phyloP scores from a whole-genome alignment of 2,888 invertebrate species.

The Troglohyphantes excavatus region DNA sequence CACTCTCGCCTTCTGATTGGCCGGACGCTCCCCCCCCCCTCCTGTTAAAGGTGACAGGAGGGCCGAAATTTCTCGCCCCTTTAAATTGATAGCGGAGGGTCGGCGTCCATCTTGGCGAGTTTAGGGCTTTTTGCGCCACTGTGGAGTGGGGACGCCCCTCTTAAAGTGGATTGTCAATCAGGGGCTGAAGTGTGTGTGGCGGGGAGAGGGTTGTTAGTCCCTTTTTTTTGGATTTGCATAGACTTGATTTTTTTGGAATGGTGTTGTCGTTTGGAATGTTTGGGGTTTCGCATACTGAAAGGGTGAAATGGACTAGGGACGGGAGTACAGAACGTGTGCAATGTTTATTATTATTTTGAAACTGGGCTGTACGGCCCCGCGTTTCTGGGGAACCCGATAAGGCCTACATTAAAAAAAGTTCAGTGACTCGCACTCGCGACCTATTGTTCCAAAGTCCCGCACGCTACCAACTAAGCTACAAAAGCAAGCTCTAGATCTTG shows the following conservation, averaged over 20 bases:
- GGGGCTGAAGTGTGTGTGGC: neutral
- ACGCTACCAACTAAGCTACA: no score
- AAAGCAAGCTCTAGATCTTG: no score
- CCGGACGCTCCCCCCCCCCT: slow-evolving; percentile 15
- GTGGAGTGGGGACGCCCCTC: neutral
- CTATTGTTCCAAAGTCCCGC: no score
- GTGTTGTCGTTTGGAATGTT: neutral
- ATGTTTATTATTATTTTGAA: no score
- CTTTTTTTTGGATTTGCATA: neutral
- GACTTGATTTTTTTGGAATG: neutral
- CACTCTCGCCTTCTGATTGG: slow-evolving; percentile 71
- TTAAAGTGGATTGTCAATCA: slow-evolving; percentile 8
- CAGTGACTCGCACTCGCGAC: no score
- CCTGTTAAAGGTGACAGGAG: slow-evolving; percentile 74
- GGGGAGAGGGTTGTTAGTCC: neutral
- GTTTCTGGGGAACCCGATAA: no score
- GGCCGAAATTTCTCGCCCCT: slow-evolving; percentile 75
- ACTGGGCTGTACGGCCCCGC: no score
- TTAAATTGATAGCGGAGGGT: slow-evolving; percentile 64
- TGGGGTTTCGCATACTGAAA: neutral
- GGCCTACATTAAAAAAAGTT: no score
- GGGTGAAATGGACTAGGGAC: no score
- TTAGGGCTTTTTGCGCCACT: slow-evolving; percentile 23
- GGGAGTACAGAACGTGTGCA: no score
- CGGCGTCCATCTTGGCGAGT: slow-evolving; percentile 72